These are phyloP conservation scores for Hypselothyrea guttata DNA, from an alignment of 2,888 invertebrate species.

Conservation along the genomic window DNA sequence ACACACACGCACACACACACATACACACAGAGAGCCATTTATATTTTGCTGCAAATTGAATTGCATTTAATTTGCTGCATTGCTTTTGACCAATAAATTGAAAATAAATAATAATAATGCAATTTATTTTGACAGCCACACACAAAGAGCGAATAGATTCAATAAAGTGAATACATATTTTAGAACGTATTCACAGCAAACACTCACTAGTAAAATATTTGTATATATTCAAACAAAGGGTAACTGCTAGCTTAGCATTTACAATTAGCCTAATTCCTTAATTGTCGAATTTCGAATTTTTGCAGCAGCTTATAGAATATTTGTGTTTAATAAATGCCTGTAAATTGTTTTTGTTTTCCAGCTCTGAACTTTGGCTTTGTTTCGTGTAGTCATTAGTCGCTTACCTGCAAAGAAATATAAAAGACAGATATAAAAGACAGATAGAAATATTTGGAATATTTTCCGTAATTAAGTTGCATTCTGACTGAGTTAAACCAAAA, in stretches of 20 bases:
- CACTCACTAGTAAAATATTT: neutral
- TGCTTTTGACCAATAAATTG: constrained; percentile 37
- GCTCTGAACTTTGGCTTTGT: no score
- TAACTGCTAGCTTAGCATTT: neutral
- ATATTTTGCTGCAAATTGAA: constrained; percentile 57
- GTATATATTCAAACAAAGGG: no score
- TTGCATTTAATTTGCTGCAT: constrained; percentile 61
- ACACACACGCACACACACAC: constrained; percentile 6
- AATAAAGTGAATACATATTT: neutral
- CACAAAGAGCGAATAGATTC: constrained; percentile 11
- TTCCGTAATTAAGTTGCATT: no score
- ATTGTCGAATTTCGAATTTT: neutral
- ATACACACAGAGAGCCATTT: constrained; percentile 9
- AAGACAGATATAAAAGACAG: no score
- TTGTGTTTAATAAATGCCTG: constrained; percentile 24
- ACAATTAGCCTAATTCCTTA: neutral
- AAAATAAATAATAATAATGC: constrained; percentile 23
- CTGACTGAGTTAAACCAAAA: no score
- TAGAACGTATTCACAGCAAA: neutral
- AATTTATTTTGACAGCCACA: constrained; percentile 8
- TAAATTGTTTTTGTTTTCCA: constrained; percentile 1
- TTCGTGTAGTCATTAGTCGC: no score
- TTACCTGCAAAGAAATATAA: no score
- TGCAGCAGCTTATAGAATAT: no score
- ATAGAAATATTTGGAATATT: no score